These are phyloP conservation scores for Tamandua tetradactyla DNA, from an alignment of 2,797 vertebrate genomes.

Conservation along the genomic window DNA sequence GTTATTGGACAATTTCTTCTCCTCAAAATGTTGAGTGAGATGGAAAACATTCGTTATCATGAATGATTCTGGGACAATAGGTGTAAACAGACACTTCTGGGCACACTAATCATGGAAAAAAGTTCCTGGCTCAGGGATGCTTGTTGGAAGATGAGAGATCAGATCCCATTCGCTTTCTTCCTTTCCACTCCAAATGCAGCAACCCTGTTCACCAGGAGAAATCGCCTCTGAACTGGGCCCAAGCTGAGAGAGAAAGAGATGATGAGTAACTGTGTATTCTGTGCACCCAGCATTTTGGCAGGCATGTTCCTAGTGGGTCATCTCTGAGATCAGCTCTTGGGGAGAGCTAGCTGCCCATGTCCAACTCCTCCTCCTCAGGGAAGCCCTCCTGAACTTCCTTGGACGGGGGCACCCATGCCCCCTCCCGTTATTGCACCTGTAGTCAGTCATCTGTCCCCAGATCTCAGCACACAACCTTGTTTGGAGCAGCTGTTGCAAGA, in stretches of 20 bases:
- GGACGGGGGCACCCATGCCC: too few species aligned
- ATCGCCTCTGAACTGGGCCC: neutral
- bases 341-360: too few species aligned
- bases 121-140: neutral
- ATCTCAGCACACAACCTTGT: neutral
- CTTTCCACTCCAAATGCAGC: neutral
- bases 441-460: neutral
- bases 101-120: neutral
- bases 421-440: neutral
- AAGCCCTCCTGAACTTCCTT: neutral
- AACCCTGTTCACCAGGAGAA: neutral
- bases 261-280: accelerated
- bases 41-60: neutral
- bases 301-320: neutral
- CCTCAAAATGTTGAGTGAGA: neutral
- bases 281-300: accelerated
- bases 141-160: accelerated
- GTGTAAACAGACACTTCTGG: neutral
- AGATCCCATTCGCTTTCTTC: accelerated
- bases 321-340: accelerated
- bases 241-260: accelerated
- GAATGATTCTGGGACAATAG: neutral
- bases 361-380: neutral
- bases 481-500: neutral
- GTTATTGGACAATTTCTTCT: neutral